Evolutionary conservation across 35 echinoderm and acorn worm genomes (phyloP), one percentile per base, ranked within the genome.

Genomic region (Ptychodera flava): DNA sequence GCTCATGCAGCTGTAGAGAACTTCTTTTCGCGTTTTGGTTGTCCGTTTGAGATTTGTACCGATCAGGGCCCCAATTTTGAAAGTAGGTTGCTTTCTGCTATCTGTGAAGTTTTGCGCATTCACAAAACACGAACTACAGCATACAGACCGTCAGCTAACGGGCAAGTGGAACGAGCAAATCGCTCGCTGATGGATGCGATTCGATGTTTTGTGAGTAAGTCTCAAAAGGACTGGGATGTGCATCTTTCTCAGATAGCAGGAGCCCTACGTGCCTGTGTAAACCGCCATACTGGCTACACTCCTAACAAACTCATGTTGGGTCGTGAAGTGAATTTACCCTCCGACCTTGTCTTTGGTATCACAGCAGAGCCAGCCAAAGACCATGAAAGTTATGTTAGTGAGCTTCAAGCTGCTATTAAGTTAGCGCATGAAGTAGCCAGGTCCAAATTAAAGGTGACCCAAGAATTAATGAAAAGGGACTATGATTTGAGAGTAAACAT

Each of bases 51-150:
- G 38, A 38, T 89, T 15, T 36, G 77, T 33, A 78, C 90, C 1
- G 90, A 91, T 32, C 90, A 88, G 79, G 90, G 90, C 78, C 22
- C 36, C 33, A 91, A 91, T 80, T 91, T 91, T 35, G 85, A 88
- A 31, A 91, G 90, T 32, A 79, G 35, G 28, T 29, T 86, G 32
- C 86, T 90, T 37, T 15, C 27, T 0, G 32, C 77, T 16, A 31
- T 91, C 1, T 88, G 90, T 35, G 33, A 81, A 36, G 15, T 88
- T 0, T 29, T 91, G 15, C 29, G 33, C 0, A 91, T 91, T 16
- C 1, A 35, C 31, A 88, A 91, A 45, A 82, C 36, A 0, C 77
- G 79, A 10, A 91, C 90, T 0, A 91, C 90, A 30, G 77, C 85
- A 0, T 85, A 86, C 77, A 38, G 82, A 16, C 83, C 89, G 1